These are phyloP conservation scores for Triplophysa dalaica DNA, from an alignment of 2,113 vertebrate species.

Conservation along the genomic window DNA sequence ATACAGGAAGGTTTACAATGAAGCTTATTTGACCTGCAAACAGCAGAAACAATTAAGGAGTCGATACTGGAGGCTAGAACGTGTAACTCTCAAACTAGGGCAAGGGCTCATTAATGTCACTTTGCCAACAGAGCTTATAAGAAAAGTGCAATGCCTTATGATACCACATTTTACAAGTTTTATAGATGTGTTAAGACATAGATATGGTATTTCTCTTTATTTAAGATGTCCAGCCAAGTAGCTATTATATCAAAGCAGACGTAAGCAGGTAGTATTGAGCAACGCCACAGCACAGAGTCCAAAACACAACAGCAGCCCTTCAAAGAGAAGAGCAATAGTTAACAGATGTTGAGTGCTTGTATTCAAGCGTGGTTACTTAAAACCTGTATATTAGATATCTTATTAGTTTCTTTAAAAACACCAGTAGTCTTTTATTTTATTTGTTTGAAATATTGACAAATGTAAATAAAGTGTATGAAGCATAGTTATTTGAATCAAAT, in stretches of 20 bases:
- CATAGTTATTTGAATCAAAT: neutral
- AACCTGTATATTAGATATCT: neutral
- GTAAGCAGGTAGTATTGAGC: neutral
- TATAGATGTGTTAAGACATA: neutral
- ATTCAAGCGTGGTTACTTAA: neutral
- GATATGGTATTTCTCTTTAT: neutral
- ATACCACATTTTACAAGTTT: slow-evolving; percentile 3
- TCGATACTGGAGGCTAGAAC: too few species aligned
- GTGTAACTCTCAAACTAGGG: neutral
- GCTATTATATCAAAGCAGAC: neutral
- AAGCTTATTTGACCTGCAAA: slow-evolving; percentile 74
- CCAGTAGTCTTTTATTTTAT: neutral
- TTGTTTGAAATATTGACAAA: neutral
- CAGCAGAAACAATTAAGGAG: neutral
- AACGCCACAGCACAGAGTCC: neutral
- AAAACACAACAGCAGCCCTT: neutral
- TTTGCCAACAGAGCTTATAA: neutral
- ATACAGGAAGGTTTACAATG: slow-evolving; percentile 76
- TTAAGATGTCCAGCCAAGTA: neutral
- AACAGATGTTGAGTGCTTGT: neutral
- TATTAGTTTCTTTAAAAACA: neutral
- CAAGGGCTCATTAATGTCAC: neutral
- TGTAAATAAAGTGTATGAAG: neutral
- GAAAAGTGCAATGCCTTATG: slow-evolving; percentile 1
- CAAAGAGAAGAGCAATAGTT: neutral